These are phyloP conservation scores for Drosophila mettleri DNA, from an alignment of 2,888 invertebrate species.

Conservation along the genomic window DNA sequence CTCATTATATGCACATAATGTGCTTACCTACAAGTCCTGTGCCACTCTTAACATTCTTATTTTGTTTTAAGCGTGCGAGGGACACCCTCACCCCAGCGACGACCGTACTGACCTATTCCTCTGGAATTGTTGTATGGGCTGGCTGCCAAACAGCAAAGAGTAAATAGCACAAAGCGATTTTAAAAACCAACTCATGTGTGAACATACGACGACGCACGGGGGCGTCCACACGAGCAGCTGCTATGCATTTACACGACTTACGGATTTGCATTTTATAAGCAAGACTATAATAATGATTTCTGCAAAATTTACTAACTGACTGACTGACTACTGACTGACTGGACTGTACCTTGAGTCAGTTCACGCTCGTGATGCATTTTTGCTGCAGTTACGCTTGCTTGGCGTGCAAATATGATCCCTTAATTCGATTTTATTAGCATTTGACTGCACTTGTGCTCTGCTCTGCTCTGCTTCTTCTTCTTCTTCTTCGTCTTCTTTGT, in stretches of 20 bases:
- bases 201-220: slow-evolving; percentile 51
- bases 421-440: slow-evolving; percentile 61
- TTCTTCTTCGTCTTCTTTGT: neutral
- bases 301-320: neutral
- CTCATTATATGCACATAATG: slow-evolving; percentile 61
- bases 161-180: slow-evolving; percentile 62
- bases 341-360: slow-evolving; percentile 7
- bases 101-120: slow-evolving; percentile 83
- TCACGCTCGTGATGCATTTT: slow-evolving; percentile 34
- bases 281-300: neutral
- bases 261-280: slow-evolving; percentile 1
- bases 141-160: slow-evolving; percentile 51
- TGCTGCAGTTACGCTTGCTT: slow-evolving; percentile 34
- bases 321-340: no score
- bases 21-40: slow-evolving; percentile 38
- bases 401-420: slow-evolving; percentile 63
- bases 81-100: slow-evolving; percentile 49
- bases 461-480: slow-evolving; percentile 1
- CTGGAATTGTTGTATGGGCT: slow-evolving; percentile 74
- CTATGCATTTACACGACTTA: slow-evolving; percentile 4
- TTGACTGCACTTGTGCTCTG: slow-evolving; percentile 60
- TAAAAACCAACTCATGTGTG: slow-evolving; percentile 63
- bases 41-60: slow-evolving; percentile 37
- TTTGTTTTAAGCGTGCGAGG: slow-evolving; percentile 13
- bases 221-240: slow-evolving; percentile 39